These are phyloP conservation scores for Thamnophis elegans DNA, from an alignment of 2,797 vertebrate genomes.

Conservation along the genomic window DNA sequence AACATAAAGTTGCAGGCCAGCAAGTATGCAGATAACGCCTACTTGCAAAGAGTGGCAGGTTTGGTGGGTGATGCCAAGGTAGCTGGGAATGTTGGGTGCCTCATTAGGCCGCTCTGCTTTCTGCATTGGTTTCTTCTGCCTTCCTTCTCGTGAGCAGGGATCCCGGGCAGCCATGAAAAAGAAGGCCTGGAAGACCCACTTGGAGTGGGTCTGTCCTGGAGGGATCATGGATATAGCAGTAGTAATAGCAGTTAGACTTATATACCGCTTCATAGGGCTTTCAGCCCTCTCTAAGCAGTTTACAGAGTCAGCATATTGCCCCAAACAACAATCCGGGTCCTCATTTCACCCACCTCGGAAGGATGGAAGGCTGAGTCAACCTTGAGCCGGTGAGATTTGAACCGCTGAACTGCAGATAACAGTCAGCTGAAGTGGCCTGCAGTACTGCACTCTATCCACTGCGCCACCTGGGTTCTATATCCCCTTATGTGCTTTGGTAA, in stretches of 20 bases:
- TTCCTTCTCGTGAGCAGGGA: background rate
- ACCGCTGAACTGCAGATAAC: no score
- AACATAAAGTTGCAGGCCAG: background rate
- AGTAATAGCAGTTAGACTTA: no score
- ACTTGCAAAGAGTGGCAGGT: background rate
- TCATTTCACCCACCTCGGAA: no score
- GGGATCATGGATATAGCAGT: background rate
- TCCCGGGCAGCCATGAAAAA: background rate
- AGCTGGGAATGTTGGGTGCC: background rate
- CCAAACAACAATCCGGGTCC: no score
- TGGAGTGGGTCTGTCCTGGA: background rate
- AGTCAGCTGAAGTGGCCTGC: no score
- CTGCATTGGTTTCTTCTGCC: background rate
- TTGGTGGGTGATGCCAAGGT: background rate
- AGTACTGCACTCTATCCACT: no score
- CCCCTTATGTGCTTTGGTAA: background rate
- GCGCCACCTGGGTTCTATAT: no score
- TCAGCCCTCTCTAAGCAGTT: no score
- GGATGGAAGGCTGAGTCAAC: no score
- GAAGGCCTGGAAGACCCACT: background rate
- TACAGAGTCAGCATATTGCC: no score
- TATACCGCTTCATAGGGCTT: no score
- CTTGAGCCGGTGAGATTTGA: no score
- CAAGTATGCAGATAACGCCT: background rate
- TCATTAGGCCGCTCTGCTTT: background rate